phyloP scores from a whole-genome alignment of 2,888 invertebrate species.

The Rhingia campestris region DNA sequence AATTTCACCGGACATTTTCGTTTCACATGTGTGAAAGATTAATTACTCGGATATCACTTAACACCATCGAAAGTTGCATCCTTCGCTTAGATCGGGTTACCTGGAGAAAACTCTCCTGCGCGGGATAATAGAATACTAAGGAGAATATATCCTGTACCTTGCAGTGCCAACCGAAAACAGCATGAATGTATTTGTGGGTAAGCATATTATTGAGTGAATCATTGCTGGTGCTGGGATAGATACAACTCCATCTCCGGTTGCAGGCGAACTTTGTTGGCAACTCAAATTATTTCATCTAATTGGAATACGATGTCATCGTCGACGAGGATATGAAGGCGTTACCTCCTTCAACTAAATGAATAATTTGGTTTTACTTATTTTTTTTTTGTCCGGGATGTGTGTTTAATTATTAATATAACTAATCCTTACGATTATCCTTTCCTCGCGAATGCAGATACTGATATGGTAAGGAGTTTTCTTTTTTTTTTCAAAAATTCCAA shows the following conservation, averaged over 20 bases:
- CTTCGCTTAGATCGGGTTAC: slow-evolving; percentile 32
- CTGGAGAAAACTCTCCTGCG: slow-evolving; percentile 34
- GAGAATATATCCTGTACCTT: background rate
- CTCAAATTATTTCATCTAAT: slow-evolving; percentile 71
- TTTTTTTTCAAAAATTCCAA: slow-evolving; percentile 2
- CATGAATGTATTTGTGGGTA: slow-evolving; percentile 39
- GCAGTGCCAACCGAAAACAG: slow-evolving; percentile 5
- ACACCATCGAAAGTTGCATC: slow-evolving; percentile 73
- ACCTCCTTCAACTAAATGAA: slow-evolving; percentile 4
- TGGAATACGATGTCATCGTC: slow-evolving; percentile 61
- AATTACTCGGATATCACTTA: slow-evolving; percentile 72
- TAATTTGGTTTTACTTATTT: background rate
- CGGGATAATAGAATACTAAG: slow-evolving; percentile 29
- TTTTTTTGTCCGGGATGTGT: slow-evolving; percentile 15
- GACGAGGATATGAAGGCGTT: background rate
- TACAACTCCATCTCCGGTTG: slow-evolving; percentile 1
- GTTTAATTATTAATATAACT: slow-evolving; percentile 55
- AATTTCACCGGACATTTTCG: slow-evolving; percentile 54
- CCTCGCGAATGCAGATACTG: background rate
- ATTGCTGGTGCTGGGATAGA: slow-evolving; percentile 17
- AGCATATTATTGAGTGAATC: slow-evolving; percentile 62
- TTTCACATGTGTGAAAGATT: slow-evolving; percentile 66
- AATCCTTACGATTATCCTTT: slow-evolving; percentile 29
- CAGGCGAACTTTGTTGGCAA: slow-evolving; percentile 69
- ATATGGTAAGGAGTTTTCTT: background rate